phyloP scores from a whole-genome alignment of 2,113 vertebrate genomes.

The Ornithorhynchus anatinus region DNA sequence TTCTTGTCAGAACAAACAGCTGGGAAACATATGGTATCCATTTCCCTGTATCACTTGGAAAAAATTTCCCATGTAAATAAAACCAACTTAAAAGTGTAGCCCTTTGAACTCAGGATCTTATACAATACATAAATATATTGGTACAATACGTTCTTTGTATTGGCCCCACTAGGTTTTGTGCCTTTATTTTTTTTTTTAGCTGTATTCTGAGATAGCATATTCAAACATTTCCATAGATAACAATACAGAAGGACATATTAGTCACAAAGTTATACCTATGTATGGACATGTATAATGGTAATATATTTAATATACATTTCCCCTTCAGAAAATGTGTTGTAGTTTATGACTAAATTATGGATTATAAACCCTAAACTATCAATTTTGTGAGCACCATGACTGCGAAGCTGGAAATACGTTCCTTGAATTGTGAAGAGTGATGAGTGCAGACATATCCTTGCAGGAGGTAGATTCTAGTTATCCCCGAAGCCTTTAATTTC shows the following conservation, averaged over 20 bases:
- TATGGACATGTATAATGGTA: slow-evolving; percentile 1
- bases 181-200: slow-evolving; percentile 61
- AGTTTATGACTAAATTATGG: background rate
- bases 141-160: slow-evolving; percentile 70
- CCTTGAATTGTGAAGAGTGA: no score
- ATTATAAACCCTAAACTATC: background rate
- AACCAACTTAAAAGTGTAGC: slow-evolving; percentile 79
- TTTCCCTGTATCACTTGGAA: slow-evolving; percentile 83
- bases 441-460: no score
- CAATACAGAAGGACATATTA: slow-evolving; percentile 44
- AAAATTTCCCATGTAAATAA: slow-evolving; percentile 86
- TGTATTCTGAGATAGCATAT: slow-evolving; percentile 55
- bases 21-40: slow-evolving; percentile 84
- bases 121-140: slow-evolving; percentile 75
- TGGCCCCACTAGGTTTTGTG: slow-evolving; percentile 54
- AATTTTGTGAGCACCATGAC: background rate
- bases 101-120: slow-evolving; percentile 76
- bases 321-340: background rate
- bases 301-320: background rate
- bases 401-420: background rate
- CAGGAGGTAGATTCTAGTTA: no score
- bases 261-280: background rate
- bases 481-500: no score
- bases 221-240: slow-evolving; percentile 50
- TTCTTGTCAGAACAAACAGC: slow-evolving; percentile 79